Base-by-base conservation (phyloP, 1,140 invertebrate species). In the Camponotus floridanus region DNA sequence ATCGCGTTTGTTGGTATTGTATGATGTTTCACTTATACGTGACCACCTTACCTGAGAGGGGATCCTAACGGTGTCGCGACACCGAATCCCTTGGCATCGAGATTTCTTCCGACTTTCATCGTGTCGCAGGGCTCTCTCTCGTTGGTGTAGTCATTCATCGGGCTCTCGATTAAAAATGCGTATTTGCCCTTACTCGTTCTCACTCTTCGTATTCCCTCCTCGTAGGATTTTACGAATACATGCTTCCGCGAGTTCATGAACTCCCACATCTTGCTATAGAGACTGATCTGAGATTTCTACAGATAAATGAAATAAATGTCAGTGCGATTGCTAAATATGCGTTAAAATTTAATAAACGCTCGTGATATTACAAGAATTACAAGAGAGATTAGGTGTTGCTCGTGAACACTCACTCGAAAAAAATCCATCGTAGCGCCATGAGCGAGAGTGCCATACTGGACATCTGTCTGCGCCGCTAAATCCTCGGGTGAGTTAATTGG, bases 401-500 rank as follows among this genome's bases (percentile, higher is more conserved):
- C 42, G 61, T 61, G 42, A 42, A 33, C 84, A 91, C 94, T 95
- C 95, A 98, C 98, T 96, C 97, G 96, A 94, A 99, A 99, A 95
- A 99, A 99, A 87, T 98, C 97, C 96, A 97, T 97, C 0, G 99
- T 99, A 31, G 98, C 98, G 42, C 99, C 98, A 87, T 97, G 96
- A 85, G 96, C 95, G 7, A 98, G 94, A 0, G 98, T 98, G 18
- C 98, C 99, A 92, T 99, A 99, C 94, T 99, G 97, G 4, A 99
- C 99, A 95, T 99, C 98, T 5, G 98, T 99, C 95, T 99, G 98
- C 64, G 98, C 97, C 4, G 98, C 97, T 15, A 99, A 95, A 95
- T 99, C 99, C 94, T 99, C 98, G 0, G 98, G 97, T 7, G 98
- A 98, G 93, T 99, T 99, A 86, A 99, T 99, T 1, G 98, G 98